Conservation (phyloP, 2,113 vertebrate genomes). For the Tricholaema leucomelas region DNA sequence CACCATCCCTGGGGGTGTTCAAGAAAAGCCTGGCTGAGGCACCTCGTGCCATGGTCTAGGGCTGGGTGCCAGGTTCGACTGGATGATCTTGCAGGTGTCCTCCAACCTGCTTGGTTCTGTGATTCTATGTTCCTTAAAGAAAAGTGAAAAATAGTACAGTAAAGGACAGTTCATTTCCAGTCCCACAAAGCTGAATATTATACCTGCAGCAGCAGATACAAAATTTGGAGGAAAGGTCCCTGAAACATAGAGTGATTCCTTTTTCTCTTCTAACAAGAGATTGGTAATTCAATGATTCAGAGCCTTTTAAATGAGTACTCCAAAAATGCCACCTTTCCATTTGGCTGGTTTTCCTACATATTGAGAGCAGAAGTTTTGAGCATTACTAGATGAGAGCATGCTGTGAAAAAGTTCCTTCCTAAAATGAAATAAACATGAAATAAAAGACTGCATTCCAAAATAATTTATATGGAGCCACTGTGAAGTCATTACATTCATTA, state of each 20-base stretch:
- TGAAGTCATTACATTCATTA: neutral
- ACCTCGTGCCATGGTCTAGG: no score
- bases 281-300: neutral
- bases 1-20: no score
- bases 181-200: neutral
- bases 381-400: neutral
- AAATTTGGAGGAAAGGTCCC: fast-evolving
- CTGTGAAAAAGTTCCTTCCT: neutral
- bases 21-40: no score
- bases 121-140: neutral
- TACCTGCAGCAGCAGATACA: neutral
- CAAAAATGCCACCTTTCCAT: neutral
- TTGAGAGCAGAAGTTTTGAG: neutral
- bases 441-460: neutral
- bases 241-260: neutral
- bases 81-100: no score
- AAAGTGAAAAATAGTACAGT: neutral
- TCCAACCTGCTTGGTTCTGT: no score
- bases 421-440: neutral
- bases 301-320: neutral
- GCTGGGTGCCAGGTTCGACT: no score
- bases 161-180: neutral
- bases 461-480: neutral
- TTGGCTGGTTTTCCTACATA: neutral
- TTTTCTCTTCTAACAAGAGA: neutral